phyloP scores from a whole-genome alignment of 1,140 invertebrate genomes.

The Episyrphus balteatus region DNA sequence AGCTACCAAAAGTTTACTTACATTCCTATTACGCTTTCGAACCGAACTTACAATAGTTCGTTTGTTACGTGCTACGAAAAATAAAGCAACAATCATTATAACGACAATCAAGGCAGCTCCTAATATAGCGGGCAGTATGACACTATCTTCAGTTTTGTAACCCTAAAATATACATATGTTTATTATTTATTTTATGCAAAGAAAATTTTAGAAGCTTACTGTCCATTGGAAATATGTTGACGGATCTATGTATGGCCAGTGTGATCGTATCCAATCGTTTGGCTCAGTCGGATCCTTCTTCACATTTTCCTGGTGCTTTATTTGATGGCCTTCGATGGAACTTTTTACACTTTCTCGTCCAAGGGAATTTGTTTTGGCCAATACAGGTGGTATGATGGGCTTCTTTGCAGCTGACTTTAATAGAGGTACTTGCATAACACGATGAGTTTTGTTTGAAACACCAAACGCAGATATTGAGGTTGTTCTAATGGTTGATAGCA shows the following conservation, averaged over 20 bases:
- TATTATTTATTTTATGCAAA: neutral
- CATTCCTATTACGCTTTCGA: conserved; percentile 34
- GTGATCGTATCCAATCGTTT: conserved; percentile 28
- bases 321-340: neutral
- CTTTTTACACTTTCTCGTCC: too few species aligned
- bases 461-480: neutral
- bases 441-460: conserved; percentile 21
- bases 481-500: neutral
- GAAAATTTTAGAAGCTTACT: conserved; percentile 37
- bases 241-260: conserved; percentile 51
- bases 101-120: conserved; percentile 34
- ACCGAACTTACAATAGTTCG: conserved; percentile 33
- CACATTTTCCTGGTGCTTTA: too few species aligned
- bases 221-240: conserved; percentile 53
- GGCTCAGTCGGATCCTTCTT: conserved; percentile 32
- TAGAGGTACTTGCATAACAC: conserved; percentile 31
- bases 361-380: conserved; percentile 24
- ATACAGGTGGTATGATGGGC: conserved; percentile 31
- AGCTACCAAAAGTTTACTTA: too few species aligned
- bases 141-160: conserved; percentile 35
- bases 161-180: conserved; percentile 13
- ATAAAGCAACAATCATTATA: conserved; percentile 33
- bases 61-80: conserved; percentile 34
- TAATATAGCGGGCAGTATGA: conserved; percentile 28
- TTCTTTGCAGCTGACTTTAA: conserved; percentile 31